Conservation (phyloP, 2,888 invertebrate species). For the Drosophila tripunctata region DNA sequence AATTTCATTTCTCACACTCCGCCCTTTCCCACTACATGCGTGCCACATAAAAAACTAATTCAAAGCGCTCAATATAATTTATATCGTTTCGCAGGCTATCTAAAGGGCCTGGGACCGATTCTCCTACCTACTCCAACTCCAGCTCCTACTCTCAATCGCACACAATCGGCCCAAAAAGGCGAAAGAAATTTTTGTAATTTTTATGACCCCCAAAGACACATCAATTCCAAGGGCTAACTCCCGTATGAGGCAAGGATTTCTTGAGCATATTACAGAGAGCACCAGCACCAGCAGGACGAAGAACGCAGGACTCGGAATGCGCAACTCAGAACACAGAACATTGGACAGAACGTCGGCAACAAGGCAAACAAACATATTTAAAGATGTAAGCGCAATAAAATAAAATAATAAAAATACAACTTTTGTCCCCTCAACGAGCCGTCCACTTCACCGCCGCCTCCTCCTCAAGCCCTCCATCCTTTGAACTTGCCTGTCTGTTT, state of each 20-base stretch:
- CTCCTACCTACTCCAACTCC: not conserved
- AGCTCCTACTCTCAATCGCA: constrained; percentile 48
- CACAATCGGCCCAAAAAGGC: constrained; percentile 72
- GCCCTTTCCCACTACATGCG: constrained; percentile 52
- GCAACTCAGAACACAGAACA: not conserved
- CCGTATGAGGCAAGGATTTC: constrained; percentile 16
- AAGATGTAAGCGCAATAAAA: constrained; percentile 73
- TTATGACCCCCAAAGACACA: constrained; percentile 81
- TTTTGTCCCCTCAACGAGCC: constrained; percentile 44
- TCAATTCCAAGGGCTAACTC: constrained; percentile 67
- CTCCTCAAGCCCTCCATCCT: not conserved
- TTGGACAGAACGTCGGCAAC: constrained; percentile 38
- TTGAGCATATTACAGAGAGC: not conserved
- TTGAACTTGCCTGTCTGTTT: constrained; percentile 29
- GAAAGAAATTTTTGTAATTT: constrained; percentile 73
- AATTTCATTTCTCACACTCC: constrained; percentile 63
- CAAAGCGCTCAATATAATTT: constrained; percentile 77
- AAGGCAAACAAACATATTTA: constrained; percentile 62
- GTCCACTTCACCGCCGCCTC: not conserved
- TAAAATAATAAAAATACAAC: constrained; percentile 79
- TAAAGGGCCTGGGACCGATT: constrained; percentile 38
- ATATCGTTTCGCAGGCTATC: constrained; percentile 62
- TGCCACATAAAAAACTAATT: constrained; percentile 77
- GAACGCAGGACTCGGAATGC: not conserved
- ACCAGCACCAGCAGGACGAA: not conserved